These are phyloP conservation scores for Ramphastos sulfuratus DNA, from an alignment of 2,113 vertebrate species.

Conservation along the genomic window DNA sequence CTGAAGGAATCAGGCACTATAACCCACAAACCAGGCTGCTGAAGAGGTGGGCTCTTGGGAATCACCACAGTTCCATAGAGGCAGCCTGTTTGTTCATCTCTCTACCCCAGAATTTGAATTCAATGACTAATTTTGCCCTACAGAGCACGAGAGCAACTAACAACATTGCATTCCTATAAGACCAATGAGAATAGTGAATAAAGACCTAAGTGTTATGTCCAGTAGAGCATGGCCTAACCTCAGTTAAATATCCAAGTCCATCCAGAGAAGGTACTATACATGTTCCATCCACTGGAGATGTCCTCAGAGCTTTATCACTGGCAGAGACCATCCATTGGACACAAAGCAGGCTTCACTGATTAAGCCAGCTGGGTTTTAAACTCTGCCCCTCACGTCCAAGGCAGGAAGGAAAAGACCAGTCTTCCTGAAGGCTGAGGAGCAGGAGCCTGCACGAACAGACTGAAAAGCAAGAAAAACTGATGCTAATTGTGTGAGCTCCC, in stretches of 20 bases:
- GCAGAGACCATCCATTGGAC: background rate
- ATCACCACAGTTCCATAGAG: too few species aligned
- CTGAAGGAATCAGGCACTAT: too few species aligned
- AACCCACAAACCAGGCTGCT: too few species aligned
- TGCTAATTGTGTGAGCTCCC: background rate
- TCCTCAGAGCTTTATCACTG: background rate
- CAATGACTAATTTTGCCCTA: background rate
- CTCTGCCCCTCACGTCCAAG: background rate
- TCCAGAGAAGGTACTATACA: background rate
- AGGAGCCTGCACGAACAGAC: background rate
- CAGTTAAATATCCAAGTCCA: background rate
- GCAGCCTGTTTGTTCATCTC: background rate
- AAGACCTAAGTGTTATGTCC: background rate
- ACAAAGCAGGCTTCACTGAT: background rate
- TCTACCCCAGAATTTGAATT: background rate
- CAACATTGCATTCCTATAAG: background rate
- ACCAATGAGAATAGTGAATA: background rate
- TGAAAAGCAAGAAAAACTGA: background rate
- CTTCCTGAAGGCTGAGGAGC: background rate
- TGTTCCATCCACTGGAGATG: background rate
- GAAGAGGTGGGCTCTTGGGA: too few species aligned
- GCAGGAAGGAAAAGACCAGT: background rate
- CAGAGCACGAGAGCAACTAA: background rate
- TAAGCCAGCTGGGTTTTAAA: background rate
- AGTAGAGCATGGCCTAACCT: background rate